phyloP scores from a whole-genome alignment of 2,888 invertebrate genomes.

The Ennomos quercinarius region DNA sequence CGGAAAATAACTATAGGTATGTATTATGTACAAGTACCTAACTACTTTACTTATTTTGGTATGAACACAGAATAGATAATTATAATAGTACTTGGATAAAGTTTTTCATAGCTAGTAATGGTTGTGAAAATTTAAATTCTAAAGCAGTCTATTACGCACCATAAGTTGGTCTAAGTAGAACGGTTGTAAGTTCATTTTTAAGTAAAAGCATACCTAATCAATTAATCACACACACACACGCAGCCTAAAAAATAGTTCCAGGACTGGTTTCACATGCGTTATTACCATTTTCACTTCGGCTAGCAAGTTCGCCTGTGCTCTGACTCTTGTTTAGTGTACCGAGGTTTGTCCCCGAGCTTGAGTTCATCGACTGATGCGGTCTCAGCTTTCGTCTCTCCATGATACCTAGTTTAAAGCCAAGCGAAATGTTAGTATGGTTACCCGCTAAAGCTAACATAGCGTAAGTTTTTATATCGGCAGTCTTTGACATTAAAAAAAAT shows the following conservation, averaged over 20 bases:
- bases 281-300: constrained; percentile 74
- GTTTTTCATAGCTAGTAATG: too few relatives aligned
- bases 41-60: too few relatives aligned
- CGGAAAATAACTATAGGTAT: too few relatives aligned
- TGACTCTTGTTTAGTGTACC: constrained; percentile 83
- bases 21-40: too few relatives aligned
- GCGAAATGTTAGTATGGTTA: constrained; percentile 49
- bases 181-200: too few relatives aligned
- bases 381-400: constrained; percentile 79
- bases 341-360: constrained; percentile 52
- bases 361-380: constrained; percentile 71
- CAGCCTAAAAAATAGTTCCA: not conserved
- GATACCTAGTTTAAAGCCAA: constrained; percentile 70
- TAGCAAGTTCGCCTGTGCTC: constrained; percentile 84
- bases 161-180: too few relatives aligned
- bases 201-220: too few relatives aligned
- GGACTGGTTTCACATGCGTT: constrained; percentile 53
- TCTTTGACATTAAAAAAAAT: not conserved
- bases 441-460: constrained; percentile 12
- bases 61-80: too few relatives aligned
- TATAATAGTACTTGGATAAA: too few relatives aligned
- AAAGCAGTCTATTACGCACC: too few relatives aligned
- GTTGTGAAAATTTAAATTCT: too few relatives aligned
- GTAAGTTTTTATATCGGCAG: not conserved
- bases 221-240: too few relatives aligned